Conservation (phyloP, 2,113 vertebrate genomes). For the Lepisosteus osseus region DNA sequence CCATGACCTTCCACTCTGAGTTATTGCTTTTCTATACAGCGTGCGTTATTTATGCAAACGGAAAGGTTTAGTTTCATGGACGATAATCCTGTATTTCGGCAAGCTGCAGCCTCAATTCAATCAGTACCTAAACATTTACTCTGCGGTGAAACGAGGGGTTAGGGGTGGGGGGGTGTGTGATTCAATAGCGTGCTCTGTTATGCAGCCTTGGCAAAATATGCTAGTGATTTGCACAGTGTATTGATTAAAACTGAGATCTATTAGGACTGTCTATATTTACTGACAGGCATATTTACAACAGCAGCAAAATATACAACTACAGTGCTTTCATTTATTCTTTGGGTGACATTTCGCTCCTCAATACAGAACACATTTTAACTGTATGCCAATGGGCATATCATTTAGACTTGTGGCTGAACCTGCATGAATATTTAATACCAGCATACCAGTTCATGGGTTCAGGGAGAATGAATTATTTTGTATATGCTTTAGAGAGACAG, state of each 20-base stretch:
- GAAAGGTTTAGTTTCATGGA: not conserved
- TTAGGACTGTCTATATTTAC: conserved; percentile 54
- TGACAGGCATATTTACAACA: conserved; percentile 59
- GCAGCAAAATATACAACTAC: conserved; percentile 57
- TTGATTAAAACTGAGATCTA: conserved; percentile 57
- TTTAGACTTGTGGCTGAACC: conserved; percentile 53
- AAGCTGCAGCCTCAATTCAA: conserved; percentile 10
- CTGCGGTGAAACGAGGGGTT: conserved; percentile 1
- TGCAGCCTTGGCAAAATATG: conserved; percentile 45
- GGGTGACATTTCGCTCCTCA: conserved; percentile 59
- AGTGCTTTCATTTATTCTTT: conserved; percentile 65
- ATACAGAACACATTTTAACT: conserved; percentile 55
- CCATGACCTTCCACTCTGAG: not conserved
- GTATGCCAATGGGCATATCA: conserved; percentile 63
- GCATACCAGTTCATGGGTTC: conserved; percentile 50
- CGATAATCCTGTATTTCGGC: not conserved
- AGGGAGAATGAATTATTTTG: conserved; percentile 64
- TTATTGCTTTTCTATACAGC: not conserved
- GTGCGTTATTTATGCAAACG: not conserved
- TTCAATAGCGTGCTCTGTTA: conserved; percentile 22
- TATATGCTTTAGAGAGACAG: conserved; percentile 57
- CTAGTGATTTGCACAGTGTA: conserved; percentile 44
- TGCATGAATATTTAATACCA: conserved; percentile 66
- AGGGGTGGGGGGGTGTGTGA: conserved; percentile 32
- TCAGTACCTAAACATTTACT: not conserved